phyloP scores from a whole-genome alignment of 2,113 vertebrate genomes.

The Microtus ochrogaster region DNA sequence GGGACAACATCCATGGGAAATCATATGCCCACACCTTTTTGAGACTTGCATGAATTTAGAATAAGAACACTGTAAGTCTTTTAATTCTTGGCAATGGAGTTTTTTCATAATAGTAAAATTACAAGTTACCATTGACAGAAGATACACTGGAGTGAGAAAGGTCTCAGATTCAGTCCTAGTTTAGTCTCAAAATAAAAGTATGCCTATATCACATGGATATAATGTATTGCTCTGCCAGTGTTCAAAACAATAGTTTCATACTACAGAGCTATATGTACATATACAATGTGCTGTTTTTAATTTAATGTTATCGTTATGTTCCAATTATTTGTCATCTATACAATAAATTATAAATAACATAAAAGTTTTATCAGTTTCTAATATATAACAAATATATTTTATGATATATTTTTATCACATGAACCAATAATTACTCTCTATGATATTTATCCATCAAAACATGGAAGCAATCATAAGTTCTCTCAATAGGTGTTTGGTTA shows the following conservation, averaged over 20 bases:
- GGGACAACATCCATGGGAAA: neutral
- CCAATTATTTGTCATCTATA: neutral
- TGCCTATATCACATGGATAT: neutral
- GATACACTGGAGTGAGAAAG: neutral
- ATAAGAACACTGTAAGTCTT: slow-evolving; percentile 43
- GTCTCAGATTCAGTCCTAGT: neutral
- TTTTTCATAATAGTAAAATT: slow-evolving; percentile 43
- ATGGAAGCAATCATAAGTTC: neutral
- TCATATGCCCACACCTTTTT: neutral
- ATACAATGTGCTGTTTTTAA: neutral
- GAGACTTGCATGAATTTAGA: slow-evolving; percentile 36
- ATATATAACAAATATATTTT: neutral
- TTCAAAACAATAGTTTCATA: slow-evolving; percentile 1
- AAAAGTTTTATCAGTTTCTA: neutral
- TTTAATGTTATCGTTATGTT: neutral
- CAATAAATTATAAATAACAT: neutral
- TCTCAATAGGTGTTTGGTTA: neutral
- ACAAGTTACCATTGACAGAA: neutral
- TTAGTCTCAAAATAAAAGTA: neutral
- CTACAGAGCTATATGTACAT: neutral
- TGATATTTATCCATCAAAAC: neutral
- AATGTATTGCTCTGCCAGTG: neutral
- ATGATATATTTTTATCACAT: neutral
- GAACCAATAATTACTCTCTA: neutral
- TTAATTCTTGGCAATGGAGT: slow-evolving; percentile 8